These are phyloP conservation scores for Conus canariensis DNA, from an alignment of 2,888 invertebrate species.

Conservation along the genomic window DNA sequence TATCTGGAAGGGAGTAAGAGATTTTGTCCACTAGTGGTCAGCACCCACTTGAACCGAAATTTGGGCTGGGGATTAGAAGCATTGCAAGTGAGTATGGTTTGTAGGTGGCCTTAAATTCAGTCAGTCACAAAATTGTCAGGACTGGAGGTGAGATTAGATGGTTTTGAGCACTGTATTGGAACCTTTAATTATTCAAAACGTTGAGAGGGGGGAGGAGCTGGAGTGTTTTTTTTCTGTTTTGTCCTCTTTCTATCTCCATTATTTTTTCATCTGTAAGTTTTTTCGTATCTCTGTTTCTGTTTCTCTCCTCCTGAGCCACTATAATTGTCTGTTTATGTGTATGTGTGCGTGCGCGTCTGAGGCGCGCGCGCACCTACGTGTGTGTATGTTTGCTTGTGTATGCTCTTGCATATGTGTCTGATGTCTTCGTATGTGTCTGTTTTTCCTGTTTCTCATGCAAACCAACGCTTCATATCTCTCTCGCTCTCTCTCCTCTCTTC, in stretches of 20 bases:
- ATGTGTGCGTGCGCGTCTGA: background rate
- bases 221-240: background rate
- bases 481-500: too few species aligned
- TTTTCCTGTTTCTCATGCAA: too few species aligned
- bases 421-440: background rate
- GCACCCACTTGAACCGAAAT: too few species aligned
- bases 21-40: too few species aligned
- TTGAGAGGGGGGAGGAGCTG: too few species aligned
- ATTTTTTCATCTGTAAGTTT: background rate
- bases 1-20: too few species aligned
- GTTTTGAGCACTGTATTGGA: background rate
- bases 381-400: conserved; percentile 1
- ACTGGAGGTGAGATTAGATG: background rate
- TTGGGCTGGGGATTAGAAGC: too few species aligned
- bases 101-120: background rate
- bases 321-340: background rate
- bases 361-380: background rate
- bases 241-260: background rate
- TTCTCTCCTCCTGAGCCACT: background rate
- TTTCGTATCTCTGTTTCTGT: background rate
- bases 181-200: background rate
- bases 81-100: background rate
- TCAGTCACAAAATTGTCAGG: background rate
- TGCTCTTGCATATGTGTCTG: background rate
- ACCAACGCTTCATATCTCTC: too few species aligned